Evolutionary conservation across 2,797 vertebrate genomes (phyloP).

Genomic region (Diplodus puntazzo): DNA sequence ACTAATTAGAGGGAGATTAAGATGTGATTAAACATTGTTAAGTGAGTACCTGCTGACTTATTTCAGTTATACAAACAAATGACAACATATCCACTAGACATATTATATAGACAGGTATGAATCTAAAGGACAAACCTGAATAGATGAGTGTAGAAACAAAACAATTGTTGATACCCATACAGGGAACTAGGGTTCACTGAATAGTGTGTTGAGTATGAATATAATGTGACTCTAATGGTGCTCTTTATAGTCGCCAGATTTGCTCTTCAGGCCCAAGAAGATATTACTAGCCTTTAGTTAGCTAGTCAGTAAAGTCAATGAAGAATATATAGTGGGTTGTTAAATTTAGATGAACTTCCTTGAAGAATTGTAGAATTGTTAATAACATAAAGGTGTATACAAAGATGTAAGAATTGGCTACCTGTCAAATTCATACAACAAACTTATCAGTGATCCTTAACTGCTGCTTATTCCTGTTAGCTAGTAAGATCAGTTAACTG

Average conservation of each 20-base stretch:
- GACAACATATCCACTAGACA: neutral
- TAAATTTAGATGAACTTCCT: neutral
- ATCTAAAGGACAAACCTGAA: neutral
- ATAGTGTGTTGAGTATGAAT: neutral
- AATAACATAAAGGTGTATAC: no score
- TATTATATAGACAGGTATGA: neutral
- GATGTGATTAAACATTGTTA: neutral
- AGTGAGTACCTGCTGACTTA: neutral
- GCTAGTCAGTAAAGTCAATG: no score
- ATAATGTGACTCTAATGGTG: neutral
- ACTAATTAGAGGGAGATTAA: neutral
- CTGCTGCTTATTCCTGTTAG: no score
- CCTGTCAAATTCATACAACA: no score
- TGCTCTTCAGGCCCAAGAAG: neutral
- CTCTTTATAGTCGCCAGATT: neutral
- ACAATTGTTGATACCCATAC: neutral
- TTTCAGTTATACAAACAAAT: neutral
- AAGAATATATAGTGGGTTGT: neutral
- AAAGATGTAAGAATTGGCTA: no score
- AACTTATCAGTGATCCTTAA: no score
- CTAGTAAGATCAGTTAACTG: no score
- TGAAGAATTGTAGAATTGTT: neutral
- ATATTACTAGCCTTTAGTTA: neutral
- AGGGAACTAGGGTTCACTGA: neutral
- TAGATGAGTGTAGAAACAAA: neutral